Evolutionary conservation across 1,140 invertebrate species (phyloP), one percentile per base, ranked within the genome.

Genomic region (Mycetomoellerius zeteki): DNA sequence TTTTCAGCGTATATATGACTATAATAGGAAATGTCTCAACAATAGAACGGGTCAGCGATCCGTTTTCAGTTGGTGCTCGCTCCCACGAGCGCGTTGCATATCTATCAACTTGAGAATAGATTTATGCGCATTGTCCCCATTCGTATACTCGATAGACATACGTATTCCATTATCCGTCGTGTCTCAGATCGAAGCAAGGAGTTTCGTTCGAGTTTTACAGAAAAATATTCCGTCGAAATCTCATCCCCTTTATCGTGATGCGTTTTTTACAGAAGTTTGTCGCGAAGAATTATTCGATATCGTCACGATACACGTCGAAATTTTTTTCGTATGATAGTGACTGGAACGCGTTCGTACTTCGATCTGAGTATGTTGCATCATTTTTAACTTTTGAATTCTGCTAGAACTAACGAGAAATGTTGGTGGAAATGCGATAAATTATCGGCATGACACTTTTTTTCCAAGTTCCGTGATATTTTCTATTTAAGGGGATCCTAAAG

Each of bases 41-140:
- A 67, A 82, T 90, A 69, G 88, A 89, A 89, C 75, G 50, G 88
- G 88, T 86, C 76, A 75, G 33, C 84, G 84, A 56, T 81, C 64
- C 76, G 56, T 71, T 89, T 86, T 86, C 76, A 90, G 65, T 89
- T 76, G 71, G 54, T 27, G 75, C 65, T 19, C 65, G 72, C 77
- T 77, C 58, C 62, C 56, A 71, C 85, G 75, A 86, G 80, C 88
- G 69, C 80, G 67, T 89, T 89, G 88, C 88, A 84, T 90, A 89
- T 89, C 88, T 89, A 90, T 90, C 88, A 88, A 90, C 86, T 90
- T 60, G 76, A 65, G 86, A 89, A 86, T 86, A 77, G 88, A 89
- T 90, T 89, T 89, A 86, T 77, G 64, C 85, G 88, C 85, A 90
- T 90, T 90, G 67, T 88, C 71, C 71, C 27, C 69, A 12, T 54